Evolutionary conservation across 2,797 vertebrate genomes (phyloP).

Genomic region (Channa striata): DNA sequence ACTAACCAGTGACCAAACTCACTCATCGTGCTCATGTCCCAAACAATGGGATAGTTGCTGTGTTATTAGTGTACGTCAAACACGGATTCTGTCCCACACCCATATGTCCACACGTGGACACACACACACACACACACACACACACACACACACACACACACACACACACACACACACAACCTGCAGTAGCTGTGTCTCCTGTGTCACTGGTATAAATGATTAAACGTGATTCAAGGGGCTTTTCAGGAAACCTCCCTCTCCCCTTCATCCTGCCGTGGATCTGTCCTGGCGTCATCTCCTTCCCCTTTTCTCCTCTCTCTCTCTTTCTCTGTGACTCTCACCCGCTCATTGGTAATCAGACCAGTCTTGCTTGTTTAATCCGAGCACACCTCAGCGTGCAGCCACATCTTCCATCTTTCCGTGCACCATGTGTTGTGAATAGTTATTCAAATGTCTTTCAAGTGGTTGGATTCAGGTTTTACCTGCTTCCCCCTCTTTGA

Average conservation of each 20-base stretch:
- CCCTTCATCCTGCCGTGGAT: constrained; percentile 1
- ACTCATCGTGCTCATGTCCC: constrained; percentile 58
- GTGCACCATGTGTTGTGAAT: neutral
- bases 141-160: constrained; percentile 7
- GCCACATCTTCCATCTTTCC: constrained; percentile 25
- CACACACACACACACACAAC: neutral
- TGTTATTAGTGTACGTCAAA: constrained; percentile 61
- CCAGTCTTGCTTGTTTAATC: constrained; percentile 67
- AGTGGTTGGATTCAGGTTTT: constrained; percentile 19
- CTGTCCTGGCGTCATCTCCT: constrained; percentile 17
- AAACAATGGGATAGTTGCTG: constrained; percentile 65
- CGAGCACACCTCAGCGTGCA: constrained; percentile 49
- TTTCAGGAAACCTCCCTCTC: constrained; percentile 39
- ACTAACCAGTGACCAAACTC: constrained; percentile 64
- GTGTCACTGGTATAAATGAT: constrained; percentile 15
- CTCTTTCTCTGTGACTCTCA: neutral
- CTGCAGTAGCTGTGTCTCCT: constrained; percentile 4
- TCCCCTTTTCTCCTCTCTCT: no score
- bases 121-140: neutral
- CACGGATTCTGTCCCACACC: constrained; percentile 1
- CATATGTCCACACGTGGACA: constrained; percentile 29
- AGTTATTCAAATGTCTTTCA: constrained; percentile 33
- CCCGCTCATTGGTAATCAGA: constrained; percentile 73
- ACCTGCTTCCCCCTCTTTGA: constrained; percentile 2
- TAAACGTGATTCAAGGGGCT: constrained; percentile 46